Evolutionary conservation across 2,113 vertebrate genomes (phyloP).

Genomic region (Lagenorhynchus albirostris): DNA sequence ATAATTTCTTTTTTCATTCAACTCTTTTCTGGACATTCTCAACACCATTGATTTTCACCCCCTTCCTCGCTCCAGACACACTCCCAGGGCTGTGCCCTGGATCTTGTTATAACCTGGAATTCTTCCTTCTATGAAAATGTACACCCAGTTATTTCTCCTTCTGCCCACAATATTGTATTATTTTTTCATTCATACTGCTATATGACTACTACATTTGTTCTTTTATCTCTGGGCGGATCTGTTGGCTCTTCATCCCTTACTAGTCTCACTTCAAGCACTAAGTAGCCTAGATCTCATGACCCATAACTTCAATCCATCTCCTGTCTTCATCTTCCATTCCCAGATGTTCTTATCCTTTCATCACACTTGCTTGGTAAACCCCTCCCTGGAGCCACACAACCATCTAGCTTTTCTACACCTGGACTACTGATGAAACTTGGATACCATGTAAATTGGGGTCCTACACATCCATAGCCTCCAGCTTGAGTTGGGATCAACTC

Average conservation of each 20-base stretch:
- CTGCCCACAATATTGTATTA: not conserved
- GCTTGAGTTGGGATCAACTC: not conserved
- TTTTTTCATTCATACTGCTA: not conserved
- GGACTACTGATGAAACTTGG: not conserved
- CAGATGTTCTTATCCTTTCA: not conserved
- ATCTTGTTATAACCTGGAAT: not conserved
- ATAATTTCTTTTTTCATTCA: not conserved
- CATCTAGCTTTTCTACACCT: not conserved
- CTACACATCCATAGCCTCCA: not conserved
- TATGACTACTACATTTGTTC: rapidly evolving
- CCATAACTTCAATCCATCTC: not conserved
- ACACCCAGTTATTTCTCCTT: not conserved
- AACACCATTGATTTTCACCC: not conserved
- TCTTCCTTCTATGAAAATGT: not conserved
- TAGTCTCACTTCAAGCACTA: not conserved
- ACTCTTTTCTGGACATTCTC: not conserved
- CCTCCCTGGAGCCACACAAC: rapidly evolving
- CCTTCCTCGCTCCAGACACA: not conserved
- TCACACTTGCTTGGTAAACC: not conserved
- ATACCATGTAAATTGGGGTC: too few relatives aligned
- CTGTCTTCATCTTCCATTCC: not conserved
- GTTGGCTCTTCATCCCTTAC: not conserved
- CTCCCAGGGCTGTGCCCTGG: not conserved
- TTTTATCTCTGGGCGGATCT: not conserved
- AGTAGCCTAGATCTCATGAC: not conserved